phyloP scores from a whole-genome alignment of 2,113 vertebrate species.

The Aspidoscelis tigris region DNA sequence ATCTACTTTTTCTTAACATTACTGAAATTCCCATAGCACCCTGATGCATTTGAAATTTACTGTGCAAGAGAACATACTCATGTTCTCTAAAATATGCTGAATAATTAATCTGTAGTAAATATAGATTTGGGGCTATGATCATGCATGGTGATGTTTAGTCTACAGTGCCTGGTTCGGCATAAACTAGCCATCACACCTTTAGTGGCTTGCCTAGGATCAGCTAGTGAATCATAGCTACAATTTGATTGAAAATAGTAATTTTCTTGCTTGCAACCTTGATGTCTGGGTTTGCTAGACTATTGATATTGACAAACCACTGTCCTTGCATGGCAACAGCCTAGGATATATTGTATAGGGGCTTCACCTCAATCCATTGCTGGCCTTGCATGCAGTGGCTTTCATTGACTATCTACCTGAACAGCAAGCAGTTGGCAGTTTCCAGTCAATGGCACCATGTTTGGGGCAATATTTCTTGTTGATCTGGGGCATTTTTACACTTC shows the following conservation, averaged over 20 bases:
- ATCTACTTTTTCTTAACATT: neutral
- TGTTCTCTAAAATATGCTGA: neutral
- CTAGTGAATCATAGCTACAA: neutral
- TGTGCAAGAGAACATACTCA: neutral
- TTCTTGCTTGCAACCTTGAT: neutral
- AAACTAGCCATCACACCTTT: neutral
- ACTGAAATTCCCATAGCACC: neutral
- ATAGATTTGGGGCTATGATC: neutral
- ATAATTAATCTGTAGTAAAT: neutral
- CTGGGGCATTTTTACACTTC: no score
- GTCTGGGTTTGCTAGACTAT: no score
- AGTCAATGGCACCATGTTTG: no score
- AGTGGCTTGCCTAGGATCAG: neutral
- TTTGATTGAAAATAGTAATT: neutral
- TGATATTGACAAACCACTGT: no score
- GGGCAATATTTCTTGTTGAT: no score
- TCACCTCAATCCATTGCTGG: no score
- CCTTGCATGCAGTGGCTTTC: no score
- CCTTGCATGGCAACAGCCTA: no score
- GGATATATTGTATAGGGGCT: no score
- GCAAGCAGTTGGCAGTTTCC: no score
- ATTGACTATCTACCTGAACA: no score
- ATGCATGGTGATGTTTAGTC: neutral
- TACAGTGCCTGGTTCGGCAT: neutral
- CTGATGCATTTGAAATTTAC: neutral